phyloP scores from a whole-genome alignment of 2,888 invertebrate species.

The Opisthograptis luteolata region DNA sequence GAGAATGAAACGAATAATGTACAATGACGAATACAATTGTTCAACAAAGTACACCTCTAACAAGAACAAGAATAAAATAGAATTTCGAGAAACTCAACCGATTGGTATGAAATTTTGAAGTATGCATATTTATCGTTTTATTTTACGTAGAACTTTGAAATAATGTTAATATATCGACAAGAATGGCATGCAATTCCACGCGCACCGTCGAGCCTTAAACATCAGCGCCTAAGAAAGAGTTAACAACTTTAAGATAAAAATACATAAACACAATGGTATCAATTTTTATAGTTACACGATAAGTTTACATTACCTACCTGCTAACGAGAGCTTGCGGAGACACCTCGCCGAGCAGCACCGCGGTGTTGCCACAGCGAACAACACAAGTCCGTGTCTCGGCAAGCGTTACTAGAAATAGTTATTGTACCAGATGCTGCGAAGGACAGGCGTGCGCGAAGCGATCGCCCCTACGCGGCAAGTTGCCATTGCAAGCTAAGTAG shows the following conservation, averaged over 20 bases:
- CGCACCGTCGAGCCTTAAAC: slow-evolving; percentile 66
- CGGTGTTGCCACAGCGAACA: slow-evolving; percentile 22
- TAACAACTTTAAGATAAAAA: slow-evolving; percentile 81
- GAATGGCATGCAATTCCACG: slow-evolving; percentile 46
- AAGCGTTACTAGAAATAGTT: slow-evolving; percentile 61
- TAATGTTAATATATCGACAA: neutral
- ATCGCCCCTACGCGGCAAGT: slow-evolving; percentile 49
- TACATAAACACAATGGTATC: slow-evolving; percentile 73
- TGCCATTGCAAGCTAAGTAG: slow-evolving; percentile 42
- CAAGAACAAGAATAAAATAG: too few species aligned
- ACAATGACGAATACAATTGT: too few species aligned
- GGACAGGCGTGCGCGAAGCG: slow-evolving; percentile 49
- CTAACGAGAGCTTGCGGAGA: slow-evolving; percentile 62
- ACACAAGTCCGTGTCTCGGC: slow-evolving; percentile 55
- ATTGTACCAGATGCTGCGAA: slow-evolving; percentile 64
- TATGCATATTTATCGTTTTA: slow-evolving; percentile 26
- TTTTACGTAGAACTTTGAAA: neutral
- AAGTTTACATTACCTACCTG: slow-evolving; percentile 63
- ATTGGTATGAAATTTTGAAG: slow-evolving; percentile 14
- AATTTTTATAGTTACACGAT: slow-evolving; percentile 61
- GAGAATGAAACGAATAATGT: too few species aligned
- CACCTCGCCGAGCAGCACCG: slow-evolving; percentile 38
- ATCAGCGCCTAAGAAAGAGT: slow-evolving; percentile 84
- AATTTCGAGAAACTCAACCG: neutral
- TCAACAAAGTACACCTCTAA: too few species aligned